Base-by-base conservation (phyloP, 2,888 invertebrate genomes). In the Megaustenia siamemsis region DNA sequence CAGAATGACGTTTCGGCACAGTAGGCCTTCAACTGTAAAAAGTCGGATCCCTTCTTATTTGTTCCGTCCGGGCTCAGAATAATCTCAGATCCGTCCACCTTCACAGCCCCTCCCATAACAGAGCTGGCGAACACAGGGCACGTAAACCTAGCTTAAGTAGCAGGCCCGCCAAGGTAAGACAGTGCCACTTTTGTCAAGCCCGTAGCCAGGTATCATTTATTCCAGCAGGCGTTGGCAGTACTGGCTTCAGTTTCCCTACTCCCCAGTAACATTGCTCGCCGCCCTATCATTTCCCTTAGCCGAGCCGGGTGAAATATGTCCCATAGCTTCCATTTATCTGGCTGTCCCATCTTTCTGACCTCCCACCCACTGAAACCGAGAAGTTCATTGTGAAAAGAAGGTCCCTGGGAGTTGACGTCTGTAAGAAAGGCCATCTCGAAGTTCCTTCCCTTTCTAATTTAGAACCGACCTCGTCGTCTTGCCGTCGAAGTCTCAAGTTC, bases 251-350 rank as follows among this genome's bases (percentile, higher is more conserved):
- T 68, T 66, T 68, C 40, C 49, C 40, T 32, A 21, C 28, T 2
- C 10, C 8, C 18, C 45, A 32, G 32, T 68, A 49, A 45, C 12
- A 68, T 45, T 80, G 40, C 79, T 49, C 35, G 32, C 38, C 68
- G 49, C 68, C 66, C 79, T 80, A 80, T 80, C 68, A 80, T 80
- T 80, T 80, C 68, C 66, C 6, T 2, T 0, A 12, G 49, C 18
- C 45, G 32, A 32, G 18, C 79, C 68, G 2, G 10, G n/a, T 68
- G 68, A 80, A 80, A 68, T 68, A 49, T 68, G 49, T 69, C 18
- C 21, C 68, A 35, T 21, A 10, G 32, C 12, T 0, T 32, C 10
- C 68, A 40, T 21, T 80, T 80, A 80, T 68, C 68, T n/a, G 8
- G 1, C 32, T 6, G 35, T 66, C 68, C 35, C 35, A 80, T 80